Evolutionary conservation across 2,888 invertebrate species (phyloP), one percentile per base, ranked within the genome.

Genomic region (Sisyra nigra): DNA sequence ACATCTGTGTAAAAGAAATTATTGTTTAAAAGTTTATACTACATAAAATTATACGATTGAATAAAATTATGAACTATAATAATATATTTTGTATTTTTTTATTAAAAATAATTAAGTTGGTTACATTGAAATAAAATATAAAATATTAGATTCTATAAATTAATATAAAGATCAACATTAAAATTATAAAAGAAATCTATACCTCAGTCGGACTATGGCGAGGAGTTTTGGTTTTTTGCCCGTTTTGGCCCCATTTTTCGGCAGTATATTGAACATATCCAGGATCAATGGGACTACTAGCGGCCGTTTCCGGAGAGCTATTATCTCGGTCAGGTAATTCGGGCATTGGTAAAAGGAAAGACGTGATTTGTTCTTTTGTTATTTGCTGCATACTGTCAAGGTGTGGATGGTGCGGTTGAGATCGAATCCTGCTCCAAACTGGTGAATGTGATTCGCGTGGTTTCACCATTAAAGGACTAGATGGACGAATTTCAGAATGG

Each of bases 191-290:
- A 33, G 11, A 33, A 13, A 7, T 33, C n/a, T 18, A 41, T 4
- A 41, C 34, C 34, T 41, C 34, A 18, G 41, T 41, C 11, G 70
- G 72, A 54, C 71, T 72, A 47, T 70, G 69, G 48, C 69, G 55
- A 1, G 77, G 76, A 2, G 77, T 75, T 50, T 72, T 68, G 6
- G 68, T 55, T 52, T 66, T 69, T 14, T 51, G 52, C 39, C 49
- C 53, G 43, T 53, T 47, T 33, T 56, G 53, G 0, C 72, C 70
- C 81, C 81, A 81, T 50, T 74, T 70, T 47, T 72, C 74, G 1
- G 78, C 81, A 1, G 79, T 72, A 54, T 80, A 80, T 53, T 77
- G 74, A 2, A 82, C 81, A 52, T 73, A 82, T 3, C 81, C 81
- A 1, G 80, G 80, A 57, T 81, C 80, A 0, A 72, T 74, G 1